Evolutionary conservation across 2,888 invertebrate genomes (phyloP).

Genomic region (Syrista parreyssii): DNA sequence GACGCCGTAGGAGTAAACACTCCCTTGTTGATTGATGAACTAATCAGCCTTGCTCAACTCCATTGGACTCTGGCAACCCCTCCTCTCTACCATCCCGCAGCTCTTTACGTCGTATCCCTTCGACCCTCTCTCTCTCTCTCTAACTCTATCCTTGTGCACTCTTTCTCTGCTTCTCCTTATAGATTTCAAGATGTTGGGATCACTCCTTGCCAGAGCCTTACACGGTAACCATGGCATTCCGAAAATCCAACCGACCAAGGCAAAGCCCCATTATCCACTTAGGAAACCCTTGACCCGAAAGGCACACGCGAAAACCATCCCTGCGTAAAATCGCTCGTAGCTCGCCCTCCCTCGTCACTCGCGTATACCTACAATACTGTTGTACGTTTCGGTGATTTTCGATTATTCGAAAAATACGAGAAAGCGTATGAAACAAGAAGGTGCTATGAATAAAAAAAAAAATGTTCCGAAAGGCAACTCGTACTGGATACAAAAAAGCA

Average conservation of each 20-base stretch:
- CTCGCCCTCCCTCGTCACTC: background rate
- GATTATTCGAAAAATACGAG: background rate
- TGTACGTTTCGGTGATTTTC: background rate
- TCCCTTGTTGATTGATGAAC: conserved; percentile 62
- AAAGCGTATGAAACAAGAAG: background rate
- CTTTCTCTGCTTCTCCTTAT: conserved; percentile 9
- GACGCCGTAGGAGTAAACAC: conserved; percentile 58
- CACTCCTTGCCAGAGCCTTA: background rate
- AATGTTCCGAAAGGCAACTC: background rate
- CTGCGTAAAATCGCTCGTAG: background rate
- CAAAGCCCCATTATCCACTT: background rate
- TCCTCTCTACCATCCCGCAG: conserved; percentile 11
- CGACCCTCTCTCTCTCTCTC: background rate
- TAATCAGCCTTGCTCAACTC: conserved; percentile 52
- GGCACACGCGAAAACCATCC: background rate
- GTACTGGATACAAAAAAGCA: background rate
- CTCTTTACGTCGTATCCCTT: background rate
- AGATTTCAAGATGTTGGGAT: background rate
- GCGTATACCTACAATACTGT: background rate
- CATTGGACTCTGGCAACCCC: conserved; percentile 16
- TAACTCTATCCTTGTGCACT: background rate
- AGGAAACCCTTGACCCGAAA: background rate
- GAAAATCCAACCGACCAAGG: background rate
- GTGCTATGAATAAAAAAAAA: background rate
- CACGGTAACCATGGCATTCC: background rate